phyloP scores from a whole-genome alignment of 2,113 vertebrate genomes.

The Zosterops hypoxanthus region DNA sequence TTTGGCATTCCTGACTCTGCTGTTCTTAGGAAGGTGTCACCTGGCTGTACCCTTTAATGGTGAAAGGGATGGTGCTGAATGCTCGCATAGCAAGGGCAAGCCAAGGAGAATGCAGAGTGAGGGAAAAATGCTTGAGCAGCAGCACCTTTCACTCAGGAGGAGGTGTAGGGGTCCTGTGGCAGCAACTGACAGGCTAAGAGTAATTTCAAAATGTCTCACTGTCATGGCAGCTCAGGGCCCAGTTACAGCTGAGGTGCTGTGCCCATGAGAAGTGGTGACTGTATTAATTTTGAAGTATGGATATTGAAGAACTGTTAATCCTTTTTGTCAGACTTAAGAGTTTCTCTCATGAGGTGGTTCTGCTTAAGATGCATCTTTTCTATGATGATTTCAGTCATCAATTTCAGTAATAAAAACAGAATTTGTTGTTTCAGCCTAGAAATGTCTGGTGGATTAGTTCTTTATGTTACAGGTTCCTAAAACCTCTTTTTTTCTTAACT shows the following conservation, averaged over 20 bases:
- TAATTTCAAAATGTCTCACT: background rate
- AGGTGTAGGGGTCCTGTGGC: background rate
- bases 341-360: background rate
- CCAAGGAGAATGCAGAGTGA: background rate
- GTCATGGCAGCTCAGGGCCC: background rate
- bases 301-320: background rate
- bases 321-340: background rate
- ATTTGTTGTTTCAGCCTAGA: background rate
- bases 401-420: background rate
- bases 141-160: background rate
- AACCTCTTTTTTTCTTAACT: background rate
- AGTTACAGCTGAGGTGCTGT: background rate
- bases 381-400: background rate
- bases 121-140: background rate
- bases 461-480: background rate
- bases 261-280: background rate
- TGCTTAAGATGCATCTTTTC: background rate
- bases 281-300: background rate
- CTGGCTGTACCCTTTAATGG: background rate
- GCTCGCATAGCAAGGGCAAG: background rate
- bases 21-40: background rate
- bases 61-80: background rate
- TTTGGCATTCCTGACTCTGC: background rate
- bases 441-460: background rate
- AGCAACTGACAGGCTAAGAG: background rate